Percentiles rank a stretch among this genome's conserved stretches.
These are phyloP conservation scores for Tachuris rubrigastra DNA, from an alignment of 2,113 vertebrate species.

Conservation along the genomic window DNA sequence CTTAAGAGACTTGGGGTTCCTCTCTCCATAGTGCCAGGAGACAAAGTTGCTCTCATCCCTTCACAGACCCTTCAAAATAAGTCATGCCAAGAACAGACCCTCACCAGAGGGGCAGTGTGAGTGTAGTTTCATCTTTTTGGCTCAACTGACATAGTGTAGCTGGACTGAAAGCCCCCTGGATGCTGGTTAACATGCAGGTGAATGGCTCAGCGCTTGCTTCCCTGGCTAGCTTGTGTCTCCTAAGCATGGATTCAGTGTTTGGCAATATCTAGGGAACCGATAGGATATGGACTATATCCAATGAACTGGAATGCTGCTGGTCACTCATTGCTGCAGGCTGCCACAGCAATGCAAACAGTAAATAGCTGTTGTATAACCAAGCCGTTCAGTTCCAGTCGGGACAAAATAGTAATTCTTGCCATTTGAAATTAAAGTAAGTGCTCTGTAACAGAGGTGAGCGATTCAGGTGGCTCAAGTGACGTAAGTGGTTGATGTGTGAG, in stretches of 20 bases:
- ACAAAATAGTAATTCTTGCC: background rate
- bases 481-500: background rate
- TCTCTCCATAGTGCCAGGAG: background rate
- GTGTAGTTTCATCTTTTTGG: background rate
- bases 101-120: background rate
- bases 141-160: background rate
- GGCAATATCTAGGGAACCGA: background rate
- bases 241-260: background rate
- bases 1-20: fast-evolving
- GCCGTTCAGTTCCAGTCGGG: background rate
- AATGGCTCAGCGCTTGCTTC: background rate
- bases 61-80: background rate
- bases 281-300: background rate
- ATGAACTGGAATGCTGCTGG: background rate
- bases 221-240: background rate
- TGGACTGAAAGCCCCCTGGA: background rate
- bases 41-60: background rate
- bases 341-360: background rate
- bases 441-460: background rate
- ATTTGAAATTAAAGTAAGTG: background rate
- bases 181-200: background rate
- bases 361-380: background rate
- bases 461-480: background rate
- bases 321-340: background rate
- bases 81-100: background rate